A percentile compares a stretch with the other conserved stretches of the same genome.
phyloP scores from a whole-genome alignment of 2,888 invertebrate genomes.

The Phengaris alcon region DNA sequence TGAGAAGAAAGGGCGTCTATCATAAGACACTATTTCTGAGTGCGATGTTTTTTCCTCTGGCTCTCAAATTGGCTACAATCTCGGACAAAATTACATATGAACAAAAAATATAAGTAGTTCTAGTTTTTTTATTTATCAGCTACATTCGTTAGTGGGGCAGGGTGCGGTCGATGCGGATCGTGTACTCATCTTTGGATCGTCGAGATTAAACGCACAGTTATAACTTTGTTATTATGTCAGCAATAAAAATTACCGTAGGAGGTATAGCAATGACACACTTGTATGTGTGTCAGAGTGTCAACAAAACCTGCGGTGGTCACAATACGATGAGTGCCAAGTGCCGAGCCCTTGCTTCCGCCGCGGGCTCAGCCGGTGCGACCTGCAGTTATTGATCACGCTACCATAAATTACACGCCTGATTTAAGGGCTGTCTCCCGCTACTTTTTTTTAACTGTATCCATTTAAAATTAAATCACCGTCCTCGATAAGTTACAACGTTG shows the following conservation, averaged over 20 bases:
- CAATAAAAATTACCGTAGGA: conserved; percentile 40
- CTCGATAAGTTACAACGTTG: background rate
- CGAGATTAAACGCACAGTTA: background rate
- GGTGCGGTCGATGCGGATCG: conserved; percentile 16
- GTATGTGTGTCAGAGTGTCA: conserved; percentile 42
- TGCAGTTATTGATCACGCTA: conserved; percentile 23
- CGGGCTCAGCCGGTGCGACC: conserved; percentile 31
- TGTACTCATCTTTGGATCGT: background rate
- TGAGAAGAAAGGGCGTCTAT: background rate
- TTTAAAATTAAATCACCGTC: conserved; percentile 14
- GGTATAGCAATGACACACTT: conserved; percentile 59
- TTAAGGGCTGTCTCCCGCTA: conserved; percentile 21
- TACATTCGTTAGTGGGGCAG: conserved; percentile 23
- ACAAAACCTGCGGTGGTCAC: conserved; percentile 42
- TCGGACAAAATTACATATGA: background rate
- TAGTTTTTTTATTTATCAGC: conserved; percentile 7
- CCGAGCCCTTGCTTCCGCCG: conserved; percentile 43
- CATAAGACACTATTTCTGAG: background rate
- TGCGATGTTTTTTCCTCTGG: background rate
- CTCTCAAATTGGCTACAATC: conserved; percentile 2
- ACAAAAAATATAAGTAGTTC: conserved; percentile 14
- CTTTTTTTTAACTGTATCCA: background rate
- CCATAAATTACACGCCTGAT: conserved; percentile 23
- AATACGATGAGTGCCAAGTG: conserved; percentile 38
- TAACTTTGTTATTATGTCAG: conserved; percentile 29